Evolutionary conservation across 2,113 vertebrate species (phyloP).

Genomic region (Mustelus asterias): DNA sequence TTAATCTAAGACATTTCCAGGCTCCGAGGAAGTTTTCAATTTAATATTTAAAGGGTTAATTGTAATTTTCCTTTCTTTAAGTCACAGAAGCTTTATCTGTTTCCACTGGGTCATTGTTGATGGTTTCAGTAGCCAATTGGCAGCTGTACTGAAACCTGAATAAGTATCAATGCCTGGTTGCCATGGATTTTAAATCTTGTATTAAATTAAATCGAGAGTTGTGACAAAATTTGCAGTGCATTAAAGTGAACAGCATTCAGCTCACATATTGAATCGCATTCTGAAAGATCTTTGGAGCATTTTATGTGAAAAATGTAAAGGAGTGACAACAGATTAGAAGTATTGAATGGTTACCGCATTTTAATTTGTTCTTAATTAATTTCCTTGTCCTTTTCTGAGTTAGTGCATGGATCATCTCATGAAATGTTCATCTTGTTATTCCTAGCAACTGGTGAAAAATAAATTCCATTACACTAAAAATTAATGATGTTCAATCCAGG

Average conservation of each 20-base stretch:
- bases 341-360: slow-evolving; percentile 1
- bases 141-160: slow-evolving; percentile 25
- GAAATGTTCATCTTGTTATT: not conserved
- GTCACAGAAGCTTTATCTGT: not conserved
- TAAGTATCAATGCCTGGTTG: slow-evolving; percentile 13
- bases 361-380: slow-evolving; percentile 21
- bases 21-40: not conserved
- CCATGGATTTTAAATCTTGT: slow-evolving; percentile 21
- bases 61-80: not conserved
- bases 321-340: not conserved
- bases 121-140: not conserved
- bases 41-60: not conserved
- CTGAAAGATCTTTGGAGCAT: not conserved
- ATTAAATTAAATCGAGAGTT: slow-evolving; percentile 10
- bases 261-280: not conserved
- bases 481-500: slow-evolving; percentile 3
- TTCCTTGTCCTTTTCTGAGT: not conserved
- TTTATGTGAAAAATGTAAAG: not conserved
- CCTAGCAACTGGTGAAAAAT: not conserved
- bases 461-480: not conserved
- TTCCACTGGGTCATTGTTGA: slow-evolving; percentile 8
- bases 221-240: slow-evolving; percentile 6
- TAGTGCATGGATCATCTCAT: not conserved
- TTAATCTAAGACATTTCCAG: not conserved
- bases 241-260: slow-evolving; percentile 19